phyloP scores from a whole-genome alignment of 1,140 invertebrate species.

The Sipha flava region DNA sequence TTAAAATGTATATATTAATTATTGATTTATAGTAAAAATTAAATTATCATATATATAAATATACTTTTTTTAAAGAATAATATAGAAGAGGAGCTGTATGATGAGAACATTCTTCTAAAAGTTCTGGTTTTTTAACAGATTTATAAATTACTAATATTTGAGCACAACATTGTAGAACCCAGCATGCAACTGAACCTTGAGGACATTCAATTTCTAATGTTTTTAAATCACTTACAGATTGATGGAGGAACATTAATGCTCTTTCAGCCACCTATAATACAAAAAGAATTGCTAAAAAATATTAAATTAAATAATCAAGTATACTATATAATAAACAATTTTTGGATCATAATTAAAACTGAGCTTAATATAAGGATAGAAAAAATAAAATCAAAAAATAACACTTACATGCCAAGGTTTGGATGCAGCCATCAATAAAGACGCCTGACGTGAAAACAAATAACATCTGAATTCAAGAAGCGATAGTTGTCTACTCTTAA shows the following conservation, averaged over 20 bases:
- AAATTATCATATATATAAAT: conserved; percentile 20
- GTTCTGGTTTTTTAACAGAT: conserved; percentile 54
- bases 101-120: conserved; percentile 68
- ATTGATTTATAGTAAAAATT: neutral
- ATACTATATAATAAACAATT: too few species aligned
- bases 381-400: conserved; percentile 28
- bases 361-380: too few species aligned
- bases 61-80: conserved; percentile 83
- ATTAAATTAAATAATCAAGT: too few species aligned
- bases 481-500: conserved; percentile 60
- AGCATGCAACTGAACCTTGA: conserved; percentile 78
- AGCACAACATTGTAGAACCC: conserved; percentile 84
- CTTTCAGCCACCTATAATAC: conserved; percentile 66
- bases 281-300: neutral
- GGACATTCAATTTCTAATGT: conserved; percentile 68
- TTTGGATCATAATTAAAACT: too few species aligned
- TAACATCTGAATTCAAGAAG: conserved; percentile 89
- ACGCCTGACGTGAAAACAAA: conserved; percentile 85
- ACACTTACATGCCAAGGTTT: conserved; percentile 69
- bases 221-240: conserved; percentile 69
- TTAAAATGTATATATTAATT: too few species aligned
- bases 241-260: conserved; percentile 77
- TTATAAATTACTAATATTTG: conserved; percentile 78
- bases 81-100: conserved; percentile 86
- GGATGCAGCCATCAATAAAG: conserved; percentile 66